Percentiles rank a stretch among this genome's conserved stretches.
Evolutionary conservation across 2,113 vertebrate genomes (phyloP).

Genomic region (mouse (Mus musculus)): GRCm39 chr10:29198501-29199000

Average conservation of each 20-base stretch:
- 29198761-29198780: neutral
- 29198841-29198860: too few species aligned
- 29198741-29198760: neutral
- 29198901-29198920: too few species aligned
- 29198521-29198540: neutral
- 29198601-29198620: neutral
- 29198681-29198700: neutral
- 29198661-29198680: neutral
- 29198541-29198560: neutral
- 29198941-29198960: too few species aligned
- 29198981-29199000: too few species aligned
- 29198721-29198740: neutral
- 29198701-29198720: neutral
- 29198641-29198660: too few species aligned
- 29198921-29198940: too few species aligned
- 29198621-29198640: neutral
- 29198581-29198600: neutral
- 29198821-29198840: too few species aligned
- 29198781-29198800: neutral
- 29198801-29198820: too few species aligned
- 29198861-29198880: too few species aligned
- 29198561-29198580: neutral
- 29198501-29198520: neutral
- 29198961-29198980: too few species aligned
- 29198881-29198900: too few species aligned